Base-by-base conservation (phyloP, 2,888 invertebrate species). In the Clunio marinus region DNA sequence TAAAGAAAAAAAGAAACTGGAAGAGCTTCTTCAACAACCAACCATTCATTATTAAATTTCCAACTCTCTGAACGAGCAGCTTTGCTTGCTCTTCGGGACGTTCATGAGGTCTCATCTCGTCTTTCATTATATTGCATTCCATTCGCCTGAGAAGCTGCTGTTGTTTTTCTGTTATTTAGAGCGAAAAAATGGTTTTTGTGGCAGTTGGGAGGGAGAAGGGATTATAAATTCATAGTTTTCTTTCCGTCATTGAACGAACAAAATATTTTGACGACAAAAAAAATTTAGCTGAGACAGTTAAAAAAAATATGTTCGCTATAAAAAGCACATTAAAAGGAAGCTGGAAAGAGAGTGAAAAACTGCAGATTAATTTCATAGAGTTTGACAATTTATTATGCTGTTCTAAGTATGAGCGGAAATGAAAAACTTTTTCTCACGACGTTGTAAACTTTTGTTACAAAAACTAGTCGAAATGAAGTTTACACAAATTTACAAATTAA, bases 161-260 rank as follows among this genome's bases (percentile, higher is more conserved):
- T 60, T 60, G 22, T 60, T 60, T 37, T n/a, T n/a, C n/a, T 60
- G 37, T 20, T 60, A 17, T 60, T 60, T 10, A 37, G 32, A 59
- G 35, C 60, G 60, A 13, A 25, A 60, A 51, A 17, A 17, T 7
- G 35, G 10, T 41, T 41, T 41, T 41, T 41, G 41, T 15, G 41
- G 41, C 3, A 17, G 59, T 17, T 10, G 32, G 17, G 32, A 59
- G 20, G 17, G 27, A 10, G 27, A 59, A 60, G 25, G 37, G 37
- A 60, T 60, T 60, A 60, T 60, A 60, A 60, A 41, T 60, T 60
- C 60, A 60, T 60, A 60, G 37, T 60, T 60, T 13, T 15, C n/a
- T 22, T 22, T 41, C 51, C 51, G 51, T 51, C 57, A 13, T 17
- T 8, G 57, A 13, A n/a, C n/a, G 27, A 27, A 15, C 57, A n/a